These are phyloP conservation scores for Perdita meconis DNA, from an alignment of 2,888 invertebrate genomes.

Conservation along the genomic window DNA sequence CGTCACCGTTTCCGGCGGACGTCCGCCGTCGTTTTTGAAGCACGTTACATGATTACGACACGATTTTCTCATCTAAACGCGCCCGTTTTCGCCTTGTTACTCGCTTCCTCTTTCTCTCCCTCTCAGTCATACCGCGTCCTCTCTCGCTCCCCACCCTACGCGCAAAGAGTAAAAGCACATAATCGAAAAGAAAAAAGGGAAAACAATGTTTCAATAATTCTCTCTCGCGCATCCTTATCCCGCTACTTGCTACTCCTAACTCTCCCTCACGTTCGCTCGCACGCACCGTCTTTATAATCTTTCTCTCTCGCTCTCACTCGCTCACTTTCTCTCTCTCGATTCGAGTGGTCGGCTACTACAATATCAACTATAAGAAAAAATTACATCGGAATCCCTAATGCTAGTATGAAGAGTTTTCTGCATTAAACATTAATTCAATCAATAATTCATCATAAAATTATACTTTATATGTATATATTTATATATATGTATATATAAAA, in stretches of 20 bases:
- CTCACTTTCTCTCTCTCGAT: constrained; percentile 38
- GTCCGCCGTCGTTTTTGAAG: constrained; percentile 42
- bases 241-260: not conserved
- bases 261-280: constrained; percentile 23
- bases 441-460: constrained; percentile 59
- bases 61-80: constrained; percentile 29
- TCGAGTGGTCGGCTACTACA: constrained; percentile 58
- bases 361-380: constrained; percentile 67
- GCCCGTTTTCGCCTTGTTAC: constrained; percentile 10
- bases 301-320: constrained; percentile 12
- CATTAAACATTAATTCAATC: constrained; percentile 64
- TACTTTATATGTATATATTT: constrained; percentile 58
- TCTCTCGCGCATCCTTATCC: constrained; percentile 4
- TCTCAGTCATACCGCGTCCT: not conserved
- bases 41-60: constrained; percentile 64
- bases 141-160: not conserved
- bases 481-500: constrained; percentile 62
- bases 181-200: constrained; percentile 36
- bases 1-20: constrained; percentile 22
- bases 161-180: constrained; percentile 31
- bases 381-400: constrained; percentile 67
- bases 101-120: constrained; percentile 3
- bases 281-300: too few relatives aligned
- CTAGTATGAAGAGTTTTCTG: constrained; percentile 60
- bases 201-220: constrained; percentile 21